A percentile compares a stretch with the other conserved stretches of the same genome.
Evolutionary conservation across 2,888 invertebrate genomes (phyloP).

Genomic region (Chrysodeixis includens): DNA sequence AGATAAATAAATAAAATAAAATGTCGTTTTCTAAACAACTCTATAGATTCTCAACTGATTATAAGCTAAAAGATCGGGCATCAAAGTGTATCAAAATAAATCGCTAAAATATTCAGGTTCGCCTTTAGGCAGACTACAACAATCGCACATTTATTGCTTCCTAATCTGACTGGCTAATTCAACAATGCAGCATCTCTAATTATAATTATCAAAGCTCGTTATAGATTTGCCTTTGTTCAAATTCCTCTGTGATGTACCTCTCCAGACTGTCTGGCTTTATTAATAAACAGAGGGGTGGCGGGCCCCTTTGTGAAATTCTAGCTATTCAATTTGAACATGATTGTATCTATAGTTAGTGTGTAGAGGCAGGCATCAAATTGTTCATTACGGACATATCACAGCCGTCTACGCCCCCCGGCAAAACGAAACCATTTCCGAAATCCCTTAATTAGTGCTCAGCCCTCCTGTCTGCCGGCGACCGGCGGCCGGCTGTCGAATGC

Average conservation of each 20-base stretch:
- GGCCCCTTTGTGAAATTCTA: constrained; percentile 48
- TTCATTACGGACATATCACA: constrained; percentile 50
- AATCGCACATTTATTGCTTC: not conserved
- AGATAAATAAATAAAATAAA: no score
- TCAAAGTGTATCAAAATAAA: no score
- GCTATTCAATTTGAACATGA: constrained; percentile 47
- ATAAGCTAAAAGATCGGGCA: no score
- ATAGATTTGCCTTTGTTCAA: constrained; percentile 21
- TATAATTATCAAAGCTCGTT: constrained; percentile 6
- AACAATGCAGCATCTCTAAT: constrained; percentile 21
- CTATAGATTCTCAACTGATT: no score
- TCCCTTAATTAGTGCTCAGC: constrained; percentile 64
- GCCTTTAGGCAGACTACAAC: no score
- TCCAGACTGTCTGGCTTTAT: constrained; percentile 36
- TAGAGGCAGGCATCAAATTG: constrained; percentile 36
- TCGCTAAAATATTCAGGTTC: no score
- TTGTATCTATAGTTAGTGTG: constrained; percentile 28
- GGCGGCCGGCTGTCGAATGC: constrained; percentile 61
- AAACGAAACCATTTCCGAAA: constrained; percentile 59
- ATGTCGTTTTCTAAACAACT: no score
- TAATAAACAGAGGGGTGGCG: constrained; percentile 48
- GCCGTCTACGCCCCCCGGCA: constrained; percentile 44
- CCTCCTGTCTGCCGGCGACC: constrained; percentile 62
- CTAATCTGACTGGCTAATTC: not conserved
- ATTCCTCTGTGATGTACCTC: constrained; percentile 33